These are phyloP conservation scores for Corvus moneduloides DNA, from an alignment of 2,113 vertebrate genomes.

Conservation along the genomic window DNA sequence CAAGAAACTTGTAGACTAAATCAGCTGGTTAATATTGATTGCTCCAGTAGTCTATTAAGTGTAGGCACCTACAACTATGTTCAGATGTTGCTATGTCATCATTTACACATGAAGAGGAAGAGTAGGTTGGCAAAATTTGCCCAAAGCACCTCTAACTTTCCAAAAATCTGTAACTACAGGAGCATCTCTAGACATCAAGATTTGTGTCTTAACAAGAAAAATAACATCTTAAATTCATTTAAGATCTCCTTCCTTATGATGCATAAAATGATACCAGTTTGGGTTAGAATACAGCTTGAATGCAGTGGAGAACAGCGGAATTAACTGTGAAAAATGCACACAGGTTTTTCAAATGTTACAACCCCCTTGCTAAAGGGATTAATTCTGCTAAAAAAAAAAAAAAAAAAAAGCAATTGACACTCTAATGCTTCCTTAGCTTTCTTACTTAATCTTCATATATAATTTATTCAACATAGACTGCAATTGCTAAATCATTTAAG, in stretches of 20 bases:
- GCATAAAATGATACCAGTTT: neutral
- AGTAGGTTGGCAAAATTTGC: neutral
- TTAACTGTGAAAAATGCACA: constrained; percentile 30
- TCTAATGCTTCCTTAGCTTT: constrained; percentile 56
- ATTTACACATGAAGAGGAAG: neutral
- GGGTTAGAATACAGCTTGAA: neutral
- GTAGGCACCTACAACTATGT: neutral
- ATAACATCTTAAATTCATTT: neutral
- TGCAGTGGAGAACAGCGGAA: neutral
- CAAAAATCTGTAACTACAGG: neutral
- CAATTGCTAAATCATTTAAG: constrained; percentile 74
- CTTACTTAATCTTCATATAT: constrained; percentile 74
- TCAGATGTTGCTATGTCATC: neutral
- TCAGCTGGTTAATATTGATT: neutral
- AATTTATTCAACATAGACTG: constrained; percentile 69
- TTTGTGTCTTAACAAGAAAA: neutral
- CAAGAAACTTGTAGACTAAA: neutral
- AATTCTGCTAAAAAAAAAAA: neutral
- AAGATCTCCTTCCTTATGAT: neutral
- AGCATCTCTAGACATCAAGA: neutral
- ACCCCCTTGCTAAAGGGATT: constrained; percentile 35
- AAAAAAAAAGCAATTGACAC: constrained; percentile 40
- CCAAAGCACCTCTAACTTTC: neutral
- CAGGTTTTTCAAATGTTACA: constrained; percentile 17
- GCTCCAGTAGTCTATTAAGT: neutral